These are phyloP conservation scores for Megathymus violae DNA, from an alignment of 1,140 invertebrate genomes.

Conservation along the genomic window DNA sequence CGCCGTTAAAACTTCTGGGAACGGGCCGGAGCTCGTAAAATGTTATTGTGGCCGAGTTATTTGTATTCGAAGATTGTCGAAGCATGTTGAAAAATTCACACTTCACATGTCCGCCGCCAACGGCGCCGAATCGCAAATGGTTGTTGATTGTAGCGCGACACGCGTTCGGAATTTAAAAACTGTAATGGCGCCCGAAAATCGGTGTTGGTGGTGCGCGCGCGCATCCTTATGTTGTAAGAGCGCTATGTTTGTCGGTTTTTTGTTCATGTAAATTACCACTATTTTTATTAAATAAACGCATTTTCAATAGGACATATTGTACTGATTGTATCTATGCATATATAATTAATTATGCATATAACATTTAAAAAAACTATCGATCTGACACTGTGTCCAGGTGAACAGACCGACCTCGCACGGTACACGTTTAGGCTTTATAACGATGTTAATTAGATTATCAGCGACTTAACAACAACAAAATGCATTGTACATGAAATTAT, in stretches of 20 bases:
- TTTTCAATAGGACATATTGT: too few relatives aligned
- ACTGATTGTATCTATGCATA: too few relatives aligned
- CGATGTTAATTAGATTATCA: not conserved
- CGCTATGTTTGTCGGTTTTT: slow-evolving; percentile 15
- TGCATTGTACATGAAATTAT: too few relatives aligned
- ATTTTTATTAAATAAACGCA: too few relatives aligned
- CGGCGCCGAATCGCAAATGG: slow-evolving; percentile 76
- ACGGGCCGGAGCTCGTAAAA: slow-evolving; percentile 53
- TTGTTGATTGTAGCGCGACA: slow-evolving; percentile 61
- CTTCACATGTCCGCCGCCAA: slow-evolving; percentile 67
- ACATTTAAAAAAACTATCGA: too few relatives aligned
- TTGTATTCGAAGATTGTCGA: slow-evolving; percentile 69
- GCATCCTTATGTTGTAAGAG: slow-evolving; percentile 16
- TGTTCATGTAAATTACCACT: slow-evolving; percentile 6
- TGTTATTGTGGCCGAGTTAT: slow-evolving; percentile 61
- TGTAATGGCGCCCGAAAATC: slow-evolving; percentile 70
- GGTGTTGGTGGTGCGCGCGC: slow-evolving; percentile 60
- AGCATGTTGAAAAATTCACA: slow-evolving; percentile 60
- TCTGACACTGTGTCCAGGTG: not conserved
- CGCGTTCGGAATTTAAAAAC: slow-evolving; percentile 70
- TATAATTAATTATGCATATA: too few relatives aligned
- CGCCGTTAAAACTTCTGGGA: slow-evolving; percentile 70
- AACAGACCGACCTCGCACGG: not conserved
- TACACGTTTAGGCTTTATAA: slow-evolving; percentile 2
- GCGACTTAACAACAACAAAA: not conserved